Conservation (phyloP, 2,888 invertebrate genomes). For the Yponomeuta cagnagella region DNA sequence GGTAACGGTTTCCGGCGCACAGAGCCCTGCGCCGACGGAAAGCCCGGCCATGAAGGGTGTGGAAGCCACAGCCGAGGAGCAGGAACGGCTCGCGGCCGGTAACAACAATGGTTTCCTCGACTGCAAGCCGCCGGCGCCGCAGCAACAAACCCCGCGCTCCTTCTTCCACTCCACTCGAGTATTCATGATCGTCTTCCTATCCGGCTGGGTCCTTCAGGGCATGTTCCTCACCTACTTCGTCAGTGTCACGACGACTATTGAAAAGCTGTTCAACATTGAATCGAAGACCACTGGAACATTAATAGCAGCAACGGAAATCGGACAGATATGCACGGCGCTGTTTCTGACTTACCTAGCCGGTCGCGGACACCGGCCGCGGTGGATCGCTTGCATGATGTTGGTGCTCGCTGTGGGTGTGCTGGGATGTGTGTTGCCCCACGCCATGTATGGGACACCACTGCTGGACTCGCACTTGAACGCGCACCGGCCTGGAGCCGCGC, state of each 20-base stretch:
- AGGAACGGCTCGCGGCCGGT: constrained; percentile 64
- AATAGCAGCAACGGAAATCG: constrained; percentile 93
- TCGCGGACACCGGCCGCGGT: constrained; percentile 92
- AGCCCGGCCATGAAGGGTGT: constrained; percentile 68
- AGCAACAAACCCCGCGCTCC: constrained; percentile 78
- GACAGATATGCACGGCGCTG: constrained; percentile 92
- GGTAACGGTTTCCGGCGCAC: constrained; percentile 50
- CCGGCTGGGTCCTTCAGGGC: constrained; percentile 91
- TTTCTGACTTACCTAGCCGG: constrained; percentile 93
- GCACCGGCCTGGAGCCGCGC: constrained; percentile 53
- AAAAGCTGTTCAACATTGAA: constrained; percentile 93
- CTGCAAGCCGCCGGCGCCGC: constrained; percentile 79
- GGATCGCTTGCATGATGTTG: constrained; percentile 96
- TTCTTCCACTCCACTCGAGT: constrained; percentile 90
- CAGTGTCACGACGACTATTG: constrained; percentile 94
- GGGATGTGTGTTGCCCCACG: constrained; percentile 91
- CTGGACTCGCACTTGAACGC: constrained; percentile 64
- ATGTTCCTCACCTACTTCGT: constrained; percentile 97
- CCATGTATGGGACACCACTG: constrained; percentile 86
- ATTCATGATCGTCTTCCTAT: constrained; percentile 90
- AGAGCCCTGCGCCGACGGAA: constrained; percentile 54
- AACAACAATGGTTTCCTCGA: constrained; percentile 86
- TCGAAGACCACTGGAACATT: constrained; percentile 93
- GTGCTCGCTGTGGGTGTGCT: constrained; percentile 90
- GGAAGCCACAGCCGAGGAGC: constrained; percentile 69